Conservation (phyloP, 2,797 vertebrate genomes). For the Scolopax bukidnonensis region DNA sequence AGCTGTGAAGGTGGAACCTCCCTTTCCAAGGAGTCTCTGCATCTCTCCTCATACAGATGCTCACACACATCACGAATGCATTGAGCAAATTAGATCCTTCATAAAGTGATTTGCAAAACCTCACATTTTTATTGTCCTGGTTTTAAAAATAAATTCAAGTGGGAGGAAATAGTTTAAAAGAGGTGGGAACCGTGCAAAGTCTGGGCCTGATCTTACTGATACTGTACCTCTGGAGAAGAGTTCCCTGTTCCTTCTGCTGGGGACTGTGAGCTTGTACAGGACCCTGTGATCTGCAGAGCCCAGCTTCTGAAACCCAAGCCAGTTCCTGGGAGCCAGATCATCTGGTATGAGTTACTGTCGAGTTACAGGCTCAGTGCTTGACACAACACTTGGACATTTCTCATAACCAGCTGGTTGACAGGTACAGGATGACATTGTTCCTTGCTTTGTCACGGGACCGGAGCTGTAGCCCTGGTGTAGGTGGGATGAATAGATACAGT, state of each 20-base stretch:
- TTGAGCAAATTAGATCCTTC: neutral
- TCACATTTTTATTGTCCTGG: neutral
- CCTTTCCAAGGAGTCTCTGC: neutral
- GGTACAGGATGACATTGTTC: accelerated
- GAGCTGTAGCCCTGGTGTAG: neutral
- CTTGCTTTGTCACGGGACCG: neutral
- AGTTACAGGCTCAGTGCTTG: neutral
- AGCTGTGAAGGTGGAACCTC: neutral
- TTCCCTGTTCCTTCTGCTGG: neutral
- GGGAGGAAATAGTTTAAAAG: slow-evolving; percentile 9
- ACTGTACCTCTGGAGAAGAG: neutral
- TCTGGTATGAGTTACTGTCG: accelerated
- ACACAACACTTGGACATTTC: neutral
- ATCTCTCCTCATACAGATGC: neutral
- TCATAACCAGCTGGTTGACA: neutral
- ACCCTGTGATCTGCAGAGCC: accelerated
- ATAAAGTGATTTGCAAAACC: neutral
- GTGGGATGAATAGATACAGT: neutral
- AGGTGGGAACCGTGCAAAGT: neutral
- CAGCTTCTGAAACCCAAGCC: neutral
- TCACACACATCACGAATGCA: accelerated
- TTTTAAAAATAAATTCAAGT: slow-evolving; percentile 18
- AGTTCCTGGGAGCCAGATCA: neutral
- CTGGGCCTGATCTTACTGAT: neutral
- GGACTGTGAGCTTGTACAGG: neutral